phyloP scores from a whole-genome alignment of 2,113 vertebrate species.

The Indri indri region DNA sequence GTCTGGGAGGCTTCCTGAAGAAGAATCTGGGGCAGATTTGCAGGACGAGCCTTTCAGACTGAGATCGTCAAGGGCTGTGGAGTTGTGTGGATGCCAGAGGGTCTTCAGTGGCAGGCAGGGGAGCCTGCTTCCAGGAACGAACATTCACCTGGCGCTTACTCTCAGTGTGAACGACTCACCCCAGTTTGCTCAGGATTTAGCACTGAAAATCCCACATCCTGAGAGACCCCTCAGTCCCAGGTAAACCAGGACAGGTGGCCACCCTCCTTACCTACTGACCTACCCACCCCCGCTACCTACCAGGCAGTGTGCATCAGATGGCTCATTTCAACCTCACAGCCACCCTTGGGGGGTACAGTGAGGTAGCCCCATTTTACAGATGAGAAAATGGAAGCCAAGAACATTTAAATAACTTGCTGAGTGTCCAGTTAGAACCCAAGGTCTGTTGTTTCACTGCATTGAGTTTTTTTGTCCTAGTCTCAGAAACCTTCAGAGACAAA shows the following conservation, averaged over 20 bases:
- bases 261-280: too few species aligned
- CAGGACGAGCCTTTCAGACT: neutral
- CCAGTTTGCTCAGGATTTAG: neutral
- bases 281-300: neutral
- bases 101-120: neutral
- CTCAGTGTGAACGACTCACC: neutral
- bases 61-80: neutral
- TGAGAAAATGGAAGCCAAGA: conserved; percentile 25
- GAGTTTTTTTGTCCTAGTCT: neutral
- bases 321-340: neutral
- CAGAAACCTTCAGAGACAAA: conserved; percentile 21
- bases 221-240: neutral
- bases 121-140: neutral
- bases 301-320: neutral
- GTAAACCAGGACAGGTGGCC: neutral
- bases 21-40: neutral
- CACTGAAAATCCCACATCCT: neutral
- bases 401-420: neutral
- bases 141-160: neutral
- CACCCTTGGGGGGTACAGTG: neutral
- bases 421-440: neutral
- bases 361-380: conserved; percentile 9
- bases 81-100: neutral
- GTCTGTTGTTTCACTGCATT: neutral
- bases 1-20: neutral